A percentile compares a stretch with the other conserved stretches of the same genome.
phyloP scores from a whole-genome alignment of 2,797 vertebrate species.

The Hydrophis major region DNA sequence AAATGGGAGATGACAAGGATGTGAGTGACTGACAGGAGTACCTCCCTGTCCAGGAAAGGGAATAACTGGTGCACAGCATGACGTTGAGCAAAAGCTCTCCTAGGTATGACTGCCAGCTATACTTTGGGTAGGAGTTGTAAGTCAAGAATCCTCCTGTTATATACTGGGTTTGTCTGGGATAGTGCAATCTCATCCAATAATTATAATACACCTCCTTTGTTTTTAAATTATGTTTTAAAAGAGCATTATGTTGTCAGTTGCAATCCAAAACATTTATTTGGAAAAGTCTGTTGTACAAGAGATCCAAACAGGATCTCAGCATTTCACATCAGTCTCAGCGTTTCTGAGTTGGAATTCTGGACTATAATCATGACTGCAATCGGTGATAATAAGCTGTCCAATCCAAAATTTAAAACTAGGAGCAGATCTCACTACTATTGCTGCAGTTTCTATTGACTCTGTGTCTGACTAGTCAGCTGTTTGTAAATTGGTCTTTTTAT shows the following conservation, averaged over 20 bases:
- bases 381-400: background rate
- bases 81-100: background rate
- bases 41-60: background rate
- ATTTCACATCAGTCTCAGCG: background rate
- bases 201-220: background rate
- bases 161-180: background rate
- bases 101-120: background rate
- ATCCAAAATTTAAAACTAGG: background rate
- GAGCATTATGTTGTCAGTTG: background rate
- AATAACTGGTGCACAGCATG: background rate
- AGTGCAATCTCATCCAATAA: background rate
- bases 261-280: background rate
- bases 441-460: background rate
- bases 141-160: background rate
- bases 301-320: background rate
- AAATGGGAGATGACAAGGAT: background rate
- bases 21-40: background rate
- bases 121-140: background rate
- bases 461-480: background rate
- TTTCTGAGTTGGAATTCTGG: background rate
- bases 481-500: background rate
- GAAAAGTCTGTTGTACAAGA: background rate
- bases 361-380: background rate
- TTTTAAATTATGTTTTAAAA: background rate
- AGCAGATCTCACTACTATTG: background rate